Base-by-base conservation (phyloP, 2,113 vertebrate genomes). In the Parotia lawesii region DNA sequence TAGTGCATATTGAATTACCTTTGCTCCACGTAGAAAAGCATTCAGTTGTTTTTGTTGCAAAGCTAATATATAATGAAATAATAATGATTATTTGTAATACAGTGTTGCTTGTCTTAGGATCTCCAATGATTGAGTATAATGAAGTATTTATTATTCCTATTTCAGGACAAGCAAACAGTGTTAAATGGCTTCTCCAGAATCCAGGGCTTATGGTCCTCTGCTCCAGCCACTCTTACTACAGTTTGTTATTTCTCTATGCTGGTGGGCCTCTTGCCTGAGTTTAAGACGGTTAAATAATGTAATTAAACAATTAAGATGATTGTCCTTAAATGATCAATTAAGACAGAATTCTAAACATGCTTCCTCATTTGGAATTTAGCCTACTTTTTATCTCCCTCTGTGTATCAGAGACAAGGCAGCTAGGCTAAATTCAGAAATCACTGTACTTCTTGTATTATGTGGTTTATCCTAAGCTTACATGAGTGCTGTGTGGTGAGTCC, bases 221-320 rank as follows among this genome's bases (percentile, higher is more conserved):
- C 64, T 96, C 48, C 76, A 94, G 72, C 85, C 85, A 88, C 78
- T 93, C 85, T 95, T 86, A 76, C 92, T 92, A 95, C 54, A 94
- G 96, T 96, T 96, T 96, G 96, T 96, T 94, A 91, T 97, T 95
- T 40, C 94, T 97, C 91, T 85, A 95, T 96, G 95, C 87, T 93
- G 96, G 95, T 96, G 96, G 95, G 95, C 94, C 93, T 87, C 82
- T 86, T 94, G 95, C 87, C 82, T 96, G 87, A 91, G 72, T 94
- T 83, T 60, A 95, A 90, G 66, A 92, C 83, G 93, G 96, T 95
- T 93, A 95, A 96, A 96, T 96, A 96, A 96, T 77, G 72, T 92
- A 96, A 96, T 96, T 96, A 95, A 96, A 94, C 92, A 95, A 96
- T 93, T 96, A 96, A 74, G 69, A 95, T 88, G 79, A 96, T 94